phyloP scores from a whole-genome alignment of 2,113 vertebrate genomes.

The Cynocephalus volans region DNA sequence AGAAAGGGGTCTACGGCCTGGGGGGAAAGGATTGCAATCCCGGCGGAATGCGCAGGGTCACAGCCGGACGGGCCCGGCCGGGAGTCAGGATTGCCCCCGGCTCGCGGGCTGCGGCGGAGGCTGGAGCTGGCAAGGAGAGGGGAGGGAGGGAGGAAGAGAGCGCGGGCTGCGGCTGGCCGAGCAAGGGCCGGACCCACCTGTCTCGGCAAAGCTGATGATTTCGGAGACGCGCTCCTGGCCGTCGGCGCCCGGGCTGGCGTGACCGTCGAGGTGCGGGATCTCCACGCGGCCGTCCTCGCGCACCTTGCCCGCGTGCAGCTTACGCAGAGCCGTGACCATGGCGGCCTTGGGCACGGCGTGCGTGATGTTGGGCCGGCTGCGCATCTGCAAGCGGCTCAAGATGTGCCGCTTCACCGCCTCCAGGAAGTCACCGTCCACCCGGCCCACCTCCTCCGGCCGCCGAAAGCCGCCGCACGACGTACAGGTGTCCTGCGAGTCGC shows the following conservation, averaged over 20 bases:
- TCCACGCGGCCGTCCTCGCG: constrained; percentile 97
- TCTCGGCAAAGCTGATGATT: constrained; percentile 99
- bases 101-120: constrained; percentile 29
- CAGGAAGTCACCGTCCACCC: constrained; percentile 94
- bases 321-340: constrained; percentile 97
- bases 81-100: constrained; percentile 3
- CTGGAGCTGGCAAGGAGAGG: background rate
- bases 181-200: constrained; percentile 90
- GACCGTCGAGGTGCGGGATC: constrained; percentile 97
- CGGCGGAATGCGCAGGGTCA: background rate
- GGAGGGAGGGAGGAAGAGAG: background rate
- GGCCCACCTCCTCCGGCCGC: constrained; percentile 92
- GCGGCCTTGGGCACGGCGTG: constrained; percentile 97
- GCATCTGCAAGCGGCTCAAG: constrained; percentile 96
- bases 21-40: background rate
- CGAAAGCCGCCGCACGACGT: constrained; percentile 96
- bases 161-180: background rate
- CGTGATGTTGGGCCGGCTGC: constrained; percentile 97
- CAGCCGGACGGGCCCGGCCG: background rate
- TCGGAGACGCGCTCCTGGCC: constrained; percentile 94
- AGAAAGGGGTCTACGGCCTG: background rate
- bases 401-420: constrained; percentile 99
- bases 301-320: constrained; percentile 97
- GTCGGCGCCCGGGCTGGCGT: constrained; percentile 93
- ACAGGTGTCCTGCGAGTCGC: constrained; percentile 91